Base-by-base conservation (phyloP, 2,888 invertebrate species). In the Ichneumon xanthorius region DNA sequence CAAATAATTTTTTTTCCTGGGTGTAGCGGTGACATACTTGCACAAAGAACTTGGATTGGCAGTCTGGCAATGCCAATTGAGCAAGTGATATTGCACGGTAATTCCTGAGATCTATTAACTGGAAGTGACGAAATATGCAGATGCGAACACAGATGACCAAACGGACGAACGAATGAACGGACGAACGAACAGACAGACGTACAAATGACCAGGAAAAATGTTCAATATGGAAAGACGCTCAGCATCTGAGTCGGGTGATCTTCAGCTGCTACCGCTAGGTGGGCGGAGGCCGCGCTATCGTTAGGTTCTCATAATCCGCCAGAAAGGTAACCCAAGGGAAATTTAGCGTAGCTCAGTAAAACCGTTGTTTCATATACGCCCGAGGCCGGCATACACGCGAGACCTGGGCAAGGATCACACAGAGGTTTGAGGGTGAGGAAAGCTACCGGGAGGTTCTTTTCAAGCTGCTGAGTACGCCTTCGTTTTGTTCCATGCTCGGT, bases 321-420 rank as follows among this genome's bases (percentile, higher is more conserved):
- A 85, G 87, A 86, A 67, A 86, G 87, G 76, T 85, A 89, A 87
- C 91, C 91, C 90, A 87, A 73, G 91, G 91, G 91, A 91, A 91
- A 91, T 91, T 91, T 89, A 89, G 86, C 89, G 87, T 86, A 86
- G 88, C 86, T 87, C 82, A 88, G 89, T 89, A 89, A 90, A 90
- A 89, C 88, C 88, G 87, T 88, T 90, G 89, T 90, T 91, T 89
- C 89, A 89, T 89, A 89, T 55, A 77, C 53, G 88, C 87, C 88
- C 88, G 82, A 79, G 84, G 89, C 88, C 80, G 80, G 33, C 70
- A 80, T 82, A 87, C 88, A 88, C 87, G 88, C 87, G 86, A 87
- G 87, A 87, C 83, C 65, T 61, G 80, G 72, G 58, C 76, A 72
- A 76, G 84, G 68, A 82, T 82, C 81, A 67, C 78, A 76, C 67